Base-by-base conservation (phyloP, 2,113 vertebrate species). In the Guaruba guarouba region DNA sequence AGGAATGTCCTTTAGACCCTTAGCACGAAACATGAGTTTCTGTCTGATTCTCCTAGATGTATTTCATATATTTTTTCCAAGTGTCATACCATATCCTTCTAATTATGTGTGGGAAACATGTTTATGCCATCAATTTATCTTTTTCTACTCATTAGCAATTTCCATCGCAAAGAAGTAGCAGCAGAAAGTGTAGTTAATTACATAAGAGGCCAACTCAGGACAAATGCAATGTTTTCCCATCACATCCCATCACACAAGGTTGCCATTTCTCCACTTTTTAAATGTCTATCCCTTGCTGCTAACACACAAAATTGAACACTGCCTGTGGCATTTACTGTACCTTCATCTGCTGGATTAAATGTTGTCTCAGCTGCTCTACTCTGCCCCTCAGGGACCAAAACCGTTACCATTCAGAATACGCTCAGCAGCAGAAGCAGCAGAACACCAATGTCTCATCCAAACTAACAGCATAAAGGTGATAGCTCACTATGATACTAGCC, bases 311-410 rank as follows among this genome's bases (percentile, higher is more conserved):
- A 86, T 92, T 90, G 86, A 94, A 76, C 90, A 88, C 92, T 92
- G 94, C 86, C 95, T 84, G 69, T 96, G 74, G 94, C 86, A 96
- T 94, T 95, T 95, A 90, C 43, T 95, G 94, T 94, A 95, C 92
- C 92, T 96, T 94, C 95, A 97, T 98, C 95, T 97, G 88, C 84
- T 96, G 94, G 63, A 95, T 84, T 96, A 93, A 97, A 95, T 86
- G 79, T 91, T 97, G 97, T 86, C 94, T 95, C 92, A 97, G 78
- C 96, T 98, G 94, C 92, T 96, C 88, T 93, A 66, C 74, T 89
- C 73, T 95, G 84, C 91, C 93, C 91, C 90, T 94, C 4, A 11
- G 76, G 88, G 88, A 96, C 91, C 91, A 96, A 97, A 93, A 29
- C 41, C 16, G 25, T 96, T 97, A 93, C 83, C 63, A 95, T 87